These are phyloP conservation scores for Anarrhichthys ocellatus DNA, from an alignment of 2,113 vertebrate species.

Conservation along the genomic window DNA sequence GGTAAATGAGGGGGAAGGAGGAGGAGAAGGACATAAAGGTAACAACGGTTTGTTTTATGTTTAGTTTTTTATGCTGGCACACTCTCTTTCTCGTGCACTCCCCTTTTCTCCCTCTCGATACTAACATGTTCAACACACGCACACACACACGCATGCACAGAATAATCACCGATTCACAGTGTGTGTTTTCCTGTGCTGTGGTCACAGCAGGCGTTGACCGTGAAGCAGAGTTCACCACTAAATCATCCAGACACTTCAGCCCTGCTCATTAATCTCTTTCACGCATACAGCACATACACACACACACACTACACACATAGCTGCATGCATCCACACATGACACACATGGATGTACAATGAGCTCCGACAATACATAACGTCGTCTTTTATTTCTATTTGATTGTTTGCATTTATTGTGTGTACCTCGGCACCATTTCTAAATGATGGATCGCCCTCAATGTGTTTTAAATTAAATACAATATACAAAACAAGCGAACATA, in stretches of 20 bases:
- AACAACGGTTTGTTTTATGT: background rate
- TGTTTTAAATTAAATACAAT: background rate
- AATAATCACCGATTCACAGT: conserved; percentile 36
- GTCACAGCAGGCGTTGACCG: conserved; percentile 61
- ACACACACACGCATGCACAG: background rate
- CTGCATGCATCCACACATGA: conserved; percentile 5
- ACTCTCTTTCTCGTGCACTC: background rate
- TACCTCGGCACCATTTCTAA: background rate
- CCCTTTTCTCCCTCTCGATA: background rate
- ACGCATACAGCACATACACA: background rate
- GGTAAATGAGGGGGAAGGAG: background rate
- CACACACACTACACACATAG: background rate
- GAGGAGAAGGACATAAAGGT: background rate
- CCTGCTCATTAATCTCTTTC: conserved; percentile 60
- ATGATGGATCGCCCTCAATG: background rate
- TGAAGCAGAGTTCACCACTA: conserved; percentile 55
- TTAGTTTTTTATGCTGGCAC: background rate
- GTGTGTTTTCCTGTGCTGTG: conserved; percentile 66
- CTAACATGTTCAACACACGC: background rate
- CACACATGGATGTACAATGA: background rate
- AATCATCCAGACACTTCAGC: conserved; percentile 56
- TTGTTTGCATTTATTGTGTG: background rate
- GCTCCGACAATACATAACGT: background rate
- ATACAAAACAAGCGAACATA: background rate
- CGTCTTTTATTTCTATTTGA: background rate